Evolutionary conservation across 2,888 invertebrate species (phyloP), one percentile per base, ranked within the genome.

Genomic region (Litoditis marina): DNA sequence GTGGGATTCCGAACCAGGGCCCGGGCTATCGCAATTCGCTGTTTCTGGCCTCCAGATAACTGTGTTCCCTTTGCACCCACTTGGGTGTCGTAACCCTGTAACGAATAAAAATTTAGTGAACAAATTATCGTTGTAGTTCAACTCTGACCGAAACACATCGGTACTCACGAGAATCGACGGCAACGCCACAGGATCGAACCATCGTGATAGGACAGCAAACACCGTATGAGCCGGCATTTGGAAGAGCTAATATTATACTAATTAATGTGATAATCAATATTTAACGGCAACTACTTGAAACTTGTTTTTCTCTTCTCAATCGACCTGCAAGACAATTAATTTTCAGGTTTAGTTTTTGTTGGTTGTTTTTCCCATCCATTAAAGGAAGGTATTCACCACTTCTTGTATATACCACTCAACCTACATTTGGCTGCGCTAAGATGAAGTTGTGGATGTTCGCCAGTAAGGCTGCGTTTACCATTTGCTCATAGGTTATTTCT

Each of bases 361-460:
- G 22, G 13, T 19, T 56, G 16, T 44, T 13, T 19, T 16, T 13
- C 27, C 19, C 44, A 5, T 39, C 6, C n/a, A n/a, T n/a, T n/a
- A n/a, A n/a, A n/a, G n/a, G n/a, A n/a, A n/a, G n/a, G n/a, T n/a
- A n/a, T n/a, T n/a, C n/a, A n/a, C n/a, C n/a, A n/a, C n/a, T n/a
- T 16, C 5, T 11, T 7, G 30, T n/a, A 53, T n/a, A n/a, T n/a
- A n/a, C n/a, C n/a, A 62, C 51, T 55, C 25, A 30, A 39, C 44
- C 54, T 7, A 74, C 74, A 47, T 69, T 54, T 8, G 85, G 85
- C 28, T 85, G 78, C 11, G 82, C 75, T 57, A 78, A 73, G 56
- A 85, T 84, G 73, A 86, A 86, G 66, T 84, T 80, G 67, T 85
- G 83, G 55, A 85, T 85, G 73, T 86, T 86, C 13, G 85, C 85